Conservation (phyloP, 2,113 vertebrate genomes). For the Ptilonorhynchus violaceus region DNA sequence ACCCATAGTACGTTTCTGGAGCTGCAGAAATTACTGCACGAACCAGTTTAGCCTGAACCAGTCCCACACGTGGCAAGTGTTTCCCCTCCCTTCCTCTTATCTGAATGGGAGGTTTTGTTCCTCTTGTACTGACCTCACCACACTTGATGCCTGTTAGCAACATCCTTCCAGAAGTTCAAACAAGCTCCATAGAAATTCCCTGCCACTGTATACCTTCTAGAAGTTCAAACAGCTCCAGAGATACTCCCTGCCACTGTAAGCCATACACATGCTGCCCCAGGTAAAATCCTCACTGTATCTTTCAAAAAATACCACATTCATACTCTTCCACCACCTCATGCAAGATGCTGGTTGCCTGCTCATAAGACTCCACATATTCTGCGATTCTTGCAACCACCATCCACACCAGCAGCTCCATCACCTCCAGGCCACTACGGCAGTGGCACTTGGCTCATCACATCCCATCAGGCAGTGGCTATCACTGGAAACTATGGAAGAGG, state of each 20-base stretch:
- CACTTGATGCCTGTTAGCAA: background rate
- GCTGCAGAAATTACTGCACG: background rate
- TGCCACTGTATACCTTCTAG: background rate
- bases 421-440: accelerated
- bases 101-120: background rate
- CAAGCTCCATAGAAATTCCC: background rate
- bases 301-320: background rate
- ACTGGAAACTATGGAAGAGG: background rate
- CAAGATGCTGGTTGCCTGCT: accelerated
- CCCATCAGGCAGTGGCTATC: background rate
- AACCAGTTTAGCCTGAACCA: background rate
- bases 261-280: accelerated
- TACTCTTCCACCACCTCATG: background rate
- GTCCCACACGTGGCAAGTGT: background rate
- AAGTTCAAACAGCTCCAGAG: background rate
- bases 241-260: background rate
- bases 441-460: background rate
- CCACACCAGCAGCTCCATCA: background rate
- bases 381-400: accelerated
- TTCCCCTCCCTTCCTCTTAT: background rate
- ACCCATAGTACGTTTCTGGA: background rate
- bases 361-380: background rate
- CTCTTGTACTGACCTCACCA: background rate
- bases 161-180: background rate
- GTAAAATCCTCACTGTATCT: background rate